A percentile compares a stretch with the other conserved stretches of the same genome.
Evolutionary conservation across 2,113 vertebrate genomes (phyloP).

Genomic region (Platanista minor): DNA sequence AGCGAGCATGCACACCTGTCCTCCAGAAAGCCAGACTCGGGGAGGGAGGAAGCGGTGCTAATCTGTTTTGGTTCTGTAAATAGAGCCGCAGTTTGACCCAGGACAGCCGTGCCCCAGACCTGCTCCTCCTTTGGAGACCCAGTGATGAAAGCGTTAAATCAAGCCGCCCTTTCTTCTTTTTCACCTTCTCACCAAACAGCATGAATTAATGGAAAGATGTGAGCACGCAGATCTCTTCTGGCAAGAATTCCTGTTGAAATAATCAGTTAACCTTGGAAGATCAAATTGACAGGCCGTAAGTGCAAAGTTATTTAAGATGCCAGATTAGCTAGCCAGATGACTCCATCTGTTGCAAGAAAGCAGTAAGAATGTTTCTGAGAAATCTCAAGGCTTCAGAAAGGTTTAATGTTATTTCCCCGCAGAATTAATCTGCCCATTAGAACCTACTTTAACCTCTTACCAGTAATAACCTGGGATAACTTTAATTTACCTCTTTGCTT

Average conservation of each 20-base stretch:
- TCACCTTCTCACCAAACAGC: conserved; percentile 73
- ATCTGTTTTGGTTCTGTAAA: neutral
- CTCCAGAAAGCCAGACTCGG: no score
- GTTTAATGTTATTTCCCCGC: conserved; percentile 78
- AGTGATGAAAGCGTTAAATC: conserved; percentile 66
- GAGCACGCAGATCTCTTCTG: conserved; percentile 79
- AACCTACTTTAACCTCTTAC: conserved; percentile 76
- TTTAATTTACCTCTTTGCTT: conserved; percentile 72
- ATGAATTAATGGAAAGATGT: conserved; percentile 80
- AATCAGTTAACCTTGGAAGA: conserved; percentile 86
- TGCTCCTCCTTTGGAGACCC: neutral
- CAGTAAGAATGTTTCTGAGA: conserved; percentile 76
- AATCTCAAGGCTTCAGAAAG: conserved; percentile 76
- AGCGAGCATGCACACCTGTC: accelerated
- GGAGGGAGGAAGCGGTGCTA: accelerated
- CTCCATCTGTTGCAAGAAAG: conserved; percentile 75
- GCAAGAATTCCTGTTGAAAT: conserved; percentile 82
- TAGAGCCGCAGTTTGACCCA: accelerated
- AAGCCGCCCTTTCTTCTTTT: conserved; percentile 38
- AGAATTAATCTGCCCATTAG: conserved; percentile 78
- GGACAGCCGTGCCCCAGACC: neutral
- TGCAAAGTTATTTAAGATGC: conserved; percentile 80
- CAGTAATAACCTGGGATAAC: conserved; percentile 74
- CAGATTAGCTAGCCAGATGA: conserved; percentile 80
- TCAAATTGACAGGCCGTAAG: conserved; percentile 80